Conservation (phyloP, 2,888 invertebrate genomes). For the Lamellibrachia columna region DNA sequence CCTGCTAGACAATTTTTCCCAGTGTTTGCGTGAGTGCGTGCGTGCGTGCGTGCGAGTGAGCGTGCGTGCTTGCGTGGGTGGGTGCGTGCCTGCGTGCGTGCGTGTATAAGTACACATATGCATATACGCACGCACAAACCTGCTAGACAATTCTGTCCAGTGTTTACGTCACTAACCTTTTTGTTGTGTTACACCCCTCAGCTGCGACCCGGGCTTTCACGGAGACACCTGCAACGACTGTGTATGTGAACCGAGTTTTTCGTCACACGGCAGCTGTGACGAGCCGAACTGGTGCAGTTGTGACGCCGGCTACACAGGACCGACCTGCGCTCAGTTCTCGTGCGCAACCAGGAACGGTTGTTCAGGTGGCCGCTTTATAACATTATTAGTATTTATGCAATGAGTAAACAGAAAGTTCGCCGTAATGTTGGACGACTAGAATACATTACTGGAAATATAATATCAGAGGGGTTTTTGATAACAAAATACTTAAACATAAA, state of each 20-base stretch:
- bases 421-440: no score
- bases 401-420: no score
- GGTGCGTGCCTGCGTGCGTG: no score
- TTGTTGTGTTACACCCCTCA: background rate
- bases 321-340: slow-evolving; percentile 21
- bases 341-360: slow-evolving; percentile 18
- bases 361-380: background rate
- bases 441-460: no score
- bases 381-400: no score
- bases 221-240: background rate
- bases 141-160: background rate
- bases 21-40: no score
- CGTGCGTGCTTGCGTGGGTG: no score
- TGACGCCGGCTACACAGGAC: slow-evolving; percentile 23
- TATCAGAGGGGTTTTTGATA: no score
- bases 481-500: no score
- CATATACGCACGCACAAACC: background rate
- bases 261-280: slow-evolving; percentile 14
- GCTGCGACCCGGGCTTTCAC: slow-evolving; percentile 21
- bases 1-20: no score
- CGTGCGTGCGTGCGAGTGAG: no score
- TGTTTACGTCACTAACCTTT: background rate
- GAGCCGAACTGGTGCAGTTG: slow-evolving; percentile 24
- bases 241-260: background rate
- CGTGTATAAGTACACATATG: background rate